Conservation (phyloP, 1,140 invertebrate genomes). For the Anthonomus grandis region DNA sequence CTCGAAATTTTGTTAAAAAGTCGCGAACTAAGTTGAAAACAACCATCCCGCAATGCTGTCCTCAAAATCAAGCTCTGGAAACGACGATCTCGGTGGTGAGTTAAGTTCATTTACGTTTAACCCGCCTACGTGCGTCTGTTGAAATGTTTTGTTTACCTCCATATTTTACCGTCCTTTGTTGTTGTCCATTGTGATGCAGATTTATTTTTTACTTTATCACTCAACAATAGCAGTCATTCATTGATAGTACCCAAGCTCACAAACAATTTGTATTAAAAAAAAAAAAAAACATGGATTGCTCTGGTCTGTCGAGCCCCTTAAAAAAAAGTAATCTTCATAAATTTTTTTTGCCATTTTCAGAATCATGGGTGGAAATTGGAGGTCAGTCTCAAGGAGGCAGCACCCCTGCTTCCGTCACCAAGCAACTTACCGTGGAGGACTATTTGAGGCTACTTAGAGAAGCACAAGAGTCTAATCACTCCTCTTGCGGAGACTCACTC, state of each 20-base stretch:
- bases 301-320: no score
- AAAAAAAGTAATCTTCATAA: no score
- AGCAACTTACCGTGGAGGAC: slow-evolving; percentile 66
- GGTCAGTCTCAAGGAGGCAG: slow-evolving; percentile 56
- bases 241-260: not conserved
- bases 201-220: not conserved
- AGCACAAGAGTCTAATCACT: slow-evolving; percentile 85
- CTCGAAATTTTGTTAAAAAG: no score
- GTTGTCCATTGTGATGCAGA: slow-evolving; percentile 16
- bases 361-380: slow-evolving; percentile 83
- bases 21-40: no score
- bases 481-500: slow-evolving; percentile 75
- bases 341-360: slow-evolving; percentile 52
- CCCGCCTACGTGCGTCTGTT: no score
- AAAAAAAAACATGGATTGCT: slow-evolving; percentile 1
- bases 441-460: slow-evolving; percentile 79
- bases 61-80: slow-evolving; percentile 42
- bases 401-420: slow-evolving; percentile 63
- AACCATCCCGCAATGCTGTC: no score
- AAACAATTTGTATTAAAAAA: not conserved
- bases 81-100: slow-evolving; percentile 46
- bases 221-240: not conserved
- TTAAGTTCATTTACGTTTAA: slow-evolving; percentile 9
- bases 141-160: slow-evolving; percentile 45
- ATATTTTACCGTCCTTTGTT: slow-evolving; percentile 29